Conservation (phyloP, 2,113 vertebrate genomes). For the Tupaia tana region DNA sequence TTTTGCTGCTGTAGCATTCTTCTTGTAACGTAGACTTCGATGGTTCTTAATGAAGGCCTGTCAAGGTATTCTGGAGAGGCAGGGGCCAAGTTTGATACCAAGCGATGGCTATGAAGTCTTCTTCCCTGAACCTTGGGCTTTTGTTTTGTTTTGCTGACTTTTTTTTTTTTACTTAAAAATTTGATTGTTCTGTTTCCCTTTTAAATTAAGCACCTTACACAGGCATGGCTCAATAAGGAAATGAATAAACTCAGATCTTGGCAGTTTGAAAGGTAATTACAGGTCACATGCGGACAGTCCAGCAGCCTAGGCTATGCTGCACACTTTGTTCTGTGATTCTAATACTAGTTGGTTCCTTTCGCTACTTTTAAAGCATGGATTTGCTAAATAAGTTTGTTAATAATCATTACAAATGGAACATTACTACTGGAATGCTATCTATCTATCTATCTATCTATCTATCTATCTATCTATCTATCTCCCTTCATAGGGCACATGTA, state of each 20-base stretch:
- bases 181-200: no score
- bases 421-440: neutral
- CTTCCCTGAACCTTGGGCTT: no score
- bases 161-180: no score
- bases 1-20: neutral
- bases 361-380: neutral
- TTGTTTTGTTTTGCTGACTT: no score
- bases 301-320: neutral
- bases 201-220: neutral
- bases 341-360: neutral
- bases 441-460: no score
- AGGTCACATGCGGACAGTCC: neutral
- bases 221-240: neutral
- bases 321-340: neutral
- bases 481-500: no score
- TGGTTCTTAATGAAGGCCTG: no score
- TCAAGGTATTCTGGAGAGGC: no score
- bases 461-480: neutral
- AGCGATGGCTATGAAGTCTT: no score
- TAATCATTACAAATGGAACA: constrained; percentile 7
- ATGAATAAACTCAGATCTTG: neutral
- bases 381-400: neutral
- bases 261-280: neutral
- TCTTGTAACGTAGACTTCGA: neutral
- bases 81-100: no score